phyloP scores from a whole-genome alignment of 2,888 invertebrate species.

The Aleiodes alternator region DNA sequence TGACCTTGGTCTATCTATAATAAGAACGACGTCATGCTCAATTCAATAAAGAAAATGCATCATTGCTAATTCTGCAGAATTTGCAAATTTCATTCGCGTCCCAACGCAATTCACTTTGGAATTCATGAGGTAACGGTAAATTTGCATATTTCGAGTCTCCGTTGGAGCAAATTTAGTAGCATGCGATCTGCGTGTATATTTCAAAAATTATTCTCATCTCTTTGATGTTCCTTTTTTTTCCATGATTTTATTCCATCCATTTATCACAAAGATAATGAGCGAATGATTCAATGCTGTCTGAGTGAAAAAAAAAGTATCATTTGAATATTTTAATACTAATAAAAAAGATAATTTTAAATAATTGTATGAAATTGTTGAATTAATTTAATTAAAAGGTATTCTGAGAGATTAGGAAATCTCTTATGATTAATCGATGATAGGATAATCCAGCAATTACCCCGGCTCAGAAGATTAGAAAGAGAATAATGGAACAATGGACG shows the following conservation, averaged over 20 bases:
- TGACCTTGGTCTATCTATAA: background rate
- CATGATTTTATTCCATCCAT: background rate
- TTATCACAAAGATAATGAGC: background rate
- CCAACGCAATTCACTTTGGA: conserved; percentile 18
- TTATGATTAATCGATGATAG: too few relatives aligned
- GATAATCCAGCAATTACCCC: background rate
- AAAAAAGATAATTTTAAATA: background rate
- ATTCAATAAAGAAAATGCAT: conserved; percentile 13
- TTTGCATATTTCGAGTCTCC: conserved; percentile 11
- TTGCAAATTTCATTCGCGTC: conserved; percentile 13
- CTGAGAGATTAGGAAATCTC: too few relatives aligned
- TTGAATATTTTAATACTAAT: too few relatives aligned
- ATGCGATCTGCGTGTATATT: background rate
- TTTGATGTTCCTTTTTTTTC: background rate
- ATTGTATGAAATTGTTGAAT: background rate
- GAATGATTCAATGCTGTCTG: too few relatives aligned
- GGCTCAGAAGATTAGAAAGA: background rate
- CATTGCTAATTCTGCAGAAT: background rate
- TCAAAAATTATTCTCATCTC: conserved; percentile 11
- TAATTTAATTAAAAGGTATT: too few relatives aligned
- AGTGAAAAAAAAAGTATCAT: too few relatives aligned
- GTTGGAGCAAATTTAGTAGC: background rate
- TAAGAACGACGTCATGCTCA: background rate
- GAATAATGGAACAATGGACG: conserved; percentile 5
- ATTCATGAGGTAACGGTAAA: conserved; percentile 22